These are phyloP conservation scores for Mamestra brassicae DNA, from an alignment of 2,888 invertebrate species.

Conservation along the genomic window DNA sequence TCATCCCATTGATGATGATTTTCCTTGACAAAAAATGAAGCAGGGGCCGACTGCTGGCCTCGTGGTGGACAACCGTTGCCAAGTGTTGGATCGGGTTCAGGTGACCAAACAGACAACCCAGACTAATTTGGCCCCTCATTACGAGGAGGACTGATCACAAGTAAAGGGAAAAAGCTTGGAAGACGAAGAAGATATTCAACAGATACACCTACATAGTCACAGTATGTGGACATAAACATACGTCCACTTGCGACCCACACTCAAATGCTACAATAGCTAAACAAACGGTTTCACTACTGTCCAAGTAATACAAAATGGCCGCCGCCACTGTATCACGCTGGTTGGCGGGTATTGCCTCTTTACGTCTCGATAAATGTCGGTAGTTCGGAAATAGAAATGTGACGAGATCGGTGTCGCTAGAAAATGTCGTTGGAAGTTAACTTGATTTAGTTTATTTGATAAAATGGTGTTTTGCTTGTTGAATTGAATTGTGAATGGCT, in stretches of 20 bases:
- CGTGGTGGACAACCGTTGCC: no score
- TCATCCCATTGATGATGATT: no score
- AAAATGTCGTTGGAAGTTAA: background rate
- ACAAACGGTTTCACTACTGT: slow-evolving; percentile 11
- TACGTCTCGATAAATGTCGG: slow-evolving; percentile 45
- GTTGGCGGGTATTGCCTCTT: slow-evolving; percentile 19
- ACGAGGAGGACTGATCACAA: no score
- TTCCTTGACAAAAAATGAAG: no score
- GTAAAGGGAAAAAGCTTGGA: no score
- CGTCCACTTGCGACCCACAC: background rate
- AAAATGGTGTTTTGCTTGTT: slow-evolving; percentile 9
- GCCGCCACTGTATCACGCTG: slow-evolving; percentile 1
- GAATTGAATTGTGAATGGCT: background rate
- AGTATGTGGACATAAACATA: background rate
- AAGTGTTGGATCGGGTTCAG: no score
- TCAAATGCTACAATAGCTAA: background rate
- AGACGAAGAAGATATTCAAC: no score
- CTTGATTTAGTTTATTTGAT: slow-evolving; percentile 8
- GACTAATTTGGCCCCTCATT: no score
- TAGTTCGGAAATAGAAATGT: slow-evolving; percentile 48
- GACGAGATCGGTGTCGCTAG: slow-evolving; percentile 23
- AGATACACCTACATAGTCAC: no score
- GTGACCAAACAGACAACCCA: no score
- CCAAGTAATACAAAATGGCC: slow-evolving; percentile 39
- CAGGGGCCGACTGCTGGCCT: no score